Base-by-base conservation (phyloP, 2,113 vertebrate species). In the Dipodomys spectabilis region DNA sequence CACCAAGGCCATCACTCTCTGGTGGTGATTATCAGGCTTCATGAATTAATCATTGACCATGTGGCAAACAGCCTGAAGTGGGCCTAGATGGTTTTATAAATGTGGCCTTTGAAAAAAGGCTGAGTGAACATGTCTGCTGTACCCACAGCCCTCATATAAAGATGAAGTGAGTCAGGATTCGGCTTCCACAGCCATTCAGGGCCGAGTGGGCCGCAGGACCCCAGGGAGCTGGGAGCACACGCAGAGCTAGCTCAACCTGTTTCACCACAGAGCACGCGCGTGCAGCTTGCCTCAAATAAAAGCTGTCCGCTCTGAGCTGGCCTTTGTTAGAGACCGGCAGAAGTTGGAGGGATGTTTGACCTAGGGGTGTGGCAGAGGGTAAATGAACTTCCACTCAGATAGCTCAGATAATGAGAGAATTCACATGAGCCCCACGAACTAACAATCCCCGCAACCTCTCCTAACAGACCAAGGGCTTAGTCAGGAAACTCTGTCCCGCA, bases 11-110 rank as follows among this genome's bases (percentile, higher is more conserved):
- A 90, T 80, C 69, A 67, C 27, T 35, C 49, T 5, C 18, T 78
- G 77, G 91, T 15, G 74, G 60, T 22, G 73, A 79, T 62, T 68
- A 74, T 15, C 7, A 12, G 27, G 35, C 11, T 92, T 49, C 32
- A 73, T 32, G 73, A 82, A 69, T 88, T 90, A 90, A 95, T 93
- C 62, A 95, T 91, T 87, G 32, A 80, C 92, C 44, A 27, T 0
- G 19, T 5, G 45, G 94, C 74, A 85, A 79, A 82, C 1, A 68
- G 64, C 60, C 39, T 35, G 28, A 12, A 7, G 12, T 35, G 44
- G 84, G 74, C 79, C 9, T 22, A 64, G 45, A 7, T 64, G 30
- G 25, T 62, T 85, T 67, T 82, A 44, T 2, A 7, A 84, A 44
- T 27, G 32, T 2, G 13, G 62, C 44, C 82, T 86, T 60, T 45